phyloP scores from a whole-genome alignment of 2,888 invertebrate genomes.

The Vannuccia rotundouncinata region DNA sequence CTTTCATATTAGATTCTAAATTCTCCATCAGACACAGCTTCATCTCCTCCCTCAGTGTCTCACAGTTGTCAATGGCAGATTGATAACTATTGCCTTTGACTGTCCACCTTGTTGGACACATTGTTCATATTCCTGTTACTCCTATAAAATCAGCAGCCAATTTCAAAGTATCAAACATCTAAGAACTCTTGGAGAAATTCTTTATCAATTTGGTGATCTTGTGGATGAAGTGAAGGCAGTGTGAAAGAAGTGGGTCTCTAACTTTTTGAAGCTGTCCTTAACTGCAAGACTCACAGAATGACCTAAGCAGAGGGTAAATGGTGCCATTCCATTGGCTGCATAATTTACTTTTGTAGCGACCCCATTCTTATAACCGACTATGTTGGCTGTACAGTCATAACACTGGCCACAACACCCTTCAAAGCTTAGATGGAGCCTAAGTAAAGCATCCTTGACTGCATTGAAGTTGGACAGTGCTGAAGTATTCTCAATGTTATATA shows the following conservation, averaged over 20 bases:
- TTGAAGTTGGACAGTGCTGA: not conserved
- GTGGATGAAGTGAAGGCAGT: too few species aligned
- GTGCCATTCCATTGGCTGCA: not conserved
- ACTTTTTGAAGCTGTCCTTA: not conserved
- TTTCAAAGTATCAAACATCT: not conserved
- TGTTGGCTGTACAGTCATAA: not conserved
- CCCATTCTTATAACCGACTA: not conserved
- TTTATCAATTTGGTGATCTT: too few species aligned
- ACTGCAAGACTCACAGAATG: not conserved
- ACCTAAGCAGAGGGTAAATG: not conserved
- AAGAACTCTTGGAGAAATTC: not conserved
- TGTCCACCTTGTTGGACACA: not conserved
- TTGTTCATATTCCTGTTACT: not conserved
- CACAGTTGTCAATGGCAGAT: not conserved
- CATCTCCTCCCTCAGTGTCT: too few species aligned
- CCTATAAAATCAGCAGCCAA: not conserved
- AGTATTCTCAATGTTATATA: not conserved
- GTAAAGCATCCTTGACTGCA: not conserved
- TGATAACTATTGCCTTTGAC: not conserved
- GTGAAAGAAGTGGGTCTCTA: too few species aligned
- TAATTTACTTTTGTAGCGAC: not conserved
- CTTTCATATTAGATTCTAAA: too few species aligned
- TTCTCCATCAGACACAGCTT: too few species aligned
- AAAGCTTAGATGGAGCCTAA: not conserved
- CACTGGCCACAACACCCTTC: not conserved